phyloP scores from a whole-genome alignment of 2,888 invertebrate genomes.

The Caradrina clavipalpis region DNA sequence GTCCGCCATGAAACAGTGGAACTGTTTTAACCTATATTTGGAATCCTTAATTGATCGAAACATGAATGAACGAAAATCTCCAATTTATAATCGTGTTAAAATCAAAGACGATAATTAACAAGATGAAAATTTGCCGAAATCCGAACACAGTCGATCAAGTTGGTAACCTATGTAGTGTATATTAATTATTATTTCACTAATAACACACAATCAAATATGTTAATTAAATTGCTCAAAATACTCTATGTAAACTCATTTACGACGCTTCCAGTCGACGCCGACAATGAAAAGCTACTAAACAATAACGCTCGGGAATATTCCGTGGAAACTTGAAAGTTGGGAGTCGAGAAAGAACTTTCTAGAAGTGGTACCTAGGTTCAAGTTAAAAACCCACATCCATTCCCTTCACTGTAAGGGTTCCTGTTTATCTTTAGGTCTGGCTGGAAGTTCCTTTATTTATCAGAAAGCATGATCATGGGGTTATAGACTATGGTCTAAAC shows the following conservation, averaged over 20 bases:
- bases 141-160: neutral
- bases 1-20: neutral
- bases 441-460: neutral
- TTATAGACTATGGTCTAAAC: too few species aligned
- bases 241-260: slow-evolving; percentile 29
- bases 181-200: slow-evolving; percentile 24
- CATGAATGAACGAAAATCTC: neutral
- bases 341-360: slow-evolving; percentile 48
- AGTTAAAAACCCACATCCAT: slow-evolving; percentile 31
- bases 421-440: slow-evolving; percentile 34
- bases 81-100: neutral
- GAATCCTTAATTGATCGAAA: neutral
- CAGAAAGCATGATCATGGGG: neutral
- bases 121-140: slow-evolving; percentile 8
- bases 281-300: slow-evolving; percentile 41
- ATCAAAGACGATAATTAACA: neutral
- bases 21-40: slow-evolving; percentile 6
- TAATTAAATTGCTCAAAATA: slow-evolving; percentile 38
- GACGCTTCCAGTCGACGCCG: slow-evolving; percentile 28
- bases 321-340: slow-evolving; percentile 45
- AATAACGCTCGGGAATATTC: slow-evolving; percentile 51
- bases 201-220: slow-evolving; percentile 35
- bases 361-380: slow-evolving; percentile 38
- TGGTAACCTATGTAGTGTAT: slow-evolving; percentile 21
- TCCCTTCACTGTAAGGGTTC: slow-evolving; percentile 12